Conservation (phyloP, 2,797 vertebrate genomes). For the Melanotaenia pygmaea region DNA sequence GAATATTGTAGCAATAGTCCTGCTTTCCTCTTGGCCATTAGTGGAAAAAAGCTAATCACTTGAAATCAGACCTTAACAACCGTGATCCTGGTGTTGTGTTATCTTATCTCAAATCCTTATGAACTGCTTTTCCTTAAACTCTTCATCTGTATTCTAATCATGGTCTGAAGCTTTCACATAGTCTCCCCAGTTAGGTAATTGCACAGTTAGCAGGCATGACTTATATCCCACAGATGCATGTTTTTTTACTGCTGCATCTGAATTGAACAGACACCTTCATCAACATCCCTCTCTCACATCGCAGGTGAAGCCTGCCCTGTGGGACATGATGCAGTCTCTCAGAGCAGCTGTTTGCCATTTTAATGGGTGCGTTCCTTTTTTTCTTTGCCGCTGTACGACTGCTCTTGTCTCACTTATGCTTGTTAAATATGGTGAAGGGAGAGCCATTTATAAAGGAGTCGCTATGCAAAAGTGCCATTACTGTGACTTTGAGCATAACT, state of each 20-base stretch:
- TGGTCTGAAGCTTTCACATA: conserved; percentile 26
- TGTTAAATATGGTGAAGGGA: conserved; percentile 50
- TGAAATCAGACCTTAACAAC: conserved; percentile 1
- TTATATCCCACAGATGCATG: conserved; percentile 40
- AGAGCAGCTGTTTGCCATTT: conserved; percentile 70
- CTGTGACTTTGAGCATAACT: conserved; percentile 64
- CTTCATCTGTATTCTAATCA: conserved; percentile 43
- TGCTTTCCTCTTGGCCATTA: neutral
- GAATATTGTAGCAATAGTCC: neutral
- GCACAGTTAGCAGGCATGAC: conserved; percentile 59
- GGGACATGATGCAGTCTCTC: conserved; percentile 36
- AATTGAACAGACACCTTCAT: conserved; percentile 54
- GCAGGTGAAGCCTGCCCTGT: conserved; percentile 58
- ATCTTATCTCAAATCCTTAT: neutral
- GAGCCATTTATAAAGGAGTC: conserved; percentile 49
- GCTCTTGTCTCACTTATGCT: conserved; percentile 39
- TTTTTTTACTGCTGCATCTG: conserved; percentile 47
- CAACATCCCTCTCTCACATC: conserved; percentile 45
- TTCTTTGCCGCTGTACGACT: conserved; percentile 41
- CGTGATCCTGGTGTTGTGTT: neutral
- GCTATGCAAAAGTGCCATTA: conserved; percentile 29
- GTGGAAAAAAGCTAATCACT: neutral
- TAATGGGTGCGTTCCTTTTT: conserved; percentile 57
- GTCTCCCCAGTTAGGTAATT: conserved; percentile 64
- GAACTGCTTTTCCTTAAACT: neutral